A percentile compares a stretch with the other conserved stretches of the same genome.
Evolutionary conservation across 2,888 invertebrate species (phyloP).

Genomic region (Platycheirus albimanus): DNA sequence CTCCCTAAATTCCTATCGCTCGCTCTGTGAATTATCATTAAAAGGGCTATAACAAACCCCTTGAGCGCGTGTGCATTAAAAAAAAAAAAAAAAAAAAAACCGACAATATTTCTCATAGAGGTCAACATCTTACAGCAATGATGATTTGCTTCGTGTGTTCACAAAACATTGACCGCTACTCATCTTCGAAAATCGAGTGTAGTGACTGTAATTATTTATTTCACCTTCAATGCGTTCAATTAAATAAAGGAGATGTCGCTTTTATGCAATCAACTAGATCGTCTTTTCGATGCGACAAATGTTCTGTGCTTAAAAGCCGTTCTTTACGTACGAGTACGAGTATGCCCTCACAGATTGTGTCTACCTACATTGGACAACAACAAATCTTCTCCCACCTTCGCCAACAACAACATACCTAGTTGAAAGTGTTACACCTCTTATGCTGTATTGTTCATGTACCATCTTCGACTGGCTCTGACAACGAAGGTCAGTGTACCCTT

Average conservation of each 20-base stretch:
- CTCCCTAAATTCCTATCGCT: too few relatives aligned
- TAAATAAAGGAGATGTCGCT: constrained; percentile 13
- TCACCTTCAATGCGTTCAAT: constrained; percentile 20
- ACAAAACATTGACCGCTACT: constrained; percentile 25
- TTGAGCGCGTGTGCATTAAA: too few relatives aligned
- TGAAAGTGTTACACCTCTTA: not conserved
- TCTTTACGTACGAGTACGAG: too few relatives aligned
- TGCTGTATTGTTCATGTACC: not conserved
- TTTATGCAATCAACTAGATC: constrained; percentile 8
- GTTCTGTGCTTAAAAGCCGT: constrained; percentile 20
- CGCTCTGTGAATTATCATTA: too few relatives aligned
- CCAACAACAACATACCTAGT: not conserved
- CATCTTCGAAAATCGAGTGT: constrained; percentile 20
- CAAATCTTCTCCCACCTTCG: not conserved
- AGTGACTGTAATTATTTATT: constrained; percentile 20
- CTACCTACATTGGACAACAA: not conserved
- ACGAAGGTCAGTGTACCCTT: constrained; percentile 7
- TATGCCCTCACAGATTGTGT: not conserved
- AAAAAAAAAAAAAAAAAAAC: not conserved
- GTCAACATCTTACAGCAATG: too few relatives aligned
- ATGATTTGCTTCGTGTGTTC: constrained; percentile 8
- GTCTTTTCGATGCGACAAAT: constrained; percentile 36
- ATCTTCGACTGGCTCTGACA: not conserved
- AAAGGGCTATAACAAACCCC: too few relatives aligned
- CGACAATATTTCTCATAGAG: not conserved